These are phyloP conservation scores for Sebastes cheni DNA, from an alignment of 2,797 vertebrate species.

Conservation along the genomic window DNA sequence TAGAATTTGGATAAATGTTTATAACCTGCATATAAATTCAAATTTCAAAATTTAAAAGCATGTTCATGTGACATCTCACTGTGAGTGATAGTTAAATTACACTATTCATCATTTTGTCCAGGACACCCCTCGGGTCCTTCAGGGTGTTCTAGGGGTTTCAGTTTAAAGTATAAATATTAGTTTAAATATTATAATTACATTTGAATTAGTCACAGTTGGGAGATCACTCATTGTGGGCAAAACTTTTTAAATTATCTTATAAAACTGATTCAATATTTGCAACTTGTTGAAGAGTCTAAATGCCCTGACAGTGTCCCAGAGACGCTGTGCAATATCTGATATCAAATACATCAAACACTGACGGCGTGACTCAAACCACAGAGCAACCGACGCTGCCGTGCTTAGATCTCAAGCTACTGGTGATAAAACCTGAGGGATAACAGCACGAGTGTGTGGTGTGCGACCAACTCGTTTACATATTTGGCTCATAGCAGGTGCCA, in stretches of 20 bases:
- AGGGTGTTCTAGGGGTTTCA: not conserved
- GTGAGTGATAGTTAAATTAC: not conserved
- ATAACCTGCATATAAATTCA: too few relatives aligned
- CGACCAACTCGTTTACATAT: constrained; percentile 35
- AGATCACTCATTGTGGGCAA: not conserved
- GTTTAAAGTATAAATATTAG: not conserved
- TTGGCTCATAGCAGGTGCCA: not conserved
- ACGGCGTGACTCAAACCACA: not conserved
- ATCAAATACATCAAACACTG: constrained; percentile 3
- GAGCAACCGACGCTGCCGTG: not conserved
- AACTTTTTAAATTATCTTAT: not conserved
- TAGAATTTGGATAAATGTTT: too few relatives aligned
- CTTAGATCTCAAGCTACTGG: not conserved
- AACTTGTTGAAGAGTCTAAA: not conserved
- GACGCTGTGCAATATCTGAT: not conserved
- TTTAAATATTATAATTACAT: not conserved
- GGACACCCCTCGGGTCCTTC: not conserved
- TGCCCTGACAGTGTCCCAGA: not conserved
- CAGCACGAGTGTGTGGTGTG: not conserved
- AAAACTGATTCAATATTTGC: not conserved
- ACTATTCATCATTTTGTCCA: not conserved
- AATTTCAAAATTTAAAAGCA: too few relatives aligned
- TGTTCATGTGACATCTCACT: too few relatives aligned
- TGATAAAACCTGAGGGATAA: not conserved
- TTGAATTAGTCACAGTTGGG: not conserved